These are phyloP conservation scores for Pollicipes pollicipes DNA, from an alignment of 1,140 invertebrate genomes.

Conservation along the genomic window DNA sequence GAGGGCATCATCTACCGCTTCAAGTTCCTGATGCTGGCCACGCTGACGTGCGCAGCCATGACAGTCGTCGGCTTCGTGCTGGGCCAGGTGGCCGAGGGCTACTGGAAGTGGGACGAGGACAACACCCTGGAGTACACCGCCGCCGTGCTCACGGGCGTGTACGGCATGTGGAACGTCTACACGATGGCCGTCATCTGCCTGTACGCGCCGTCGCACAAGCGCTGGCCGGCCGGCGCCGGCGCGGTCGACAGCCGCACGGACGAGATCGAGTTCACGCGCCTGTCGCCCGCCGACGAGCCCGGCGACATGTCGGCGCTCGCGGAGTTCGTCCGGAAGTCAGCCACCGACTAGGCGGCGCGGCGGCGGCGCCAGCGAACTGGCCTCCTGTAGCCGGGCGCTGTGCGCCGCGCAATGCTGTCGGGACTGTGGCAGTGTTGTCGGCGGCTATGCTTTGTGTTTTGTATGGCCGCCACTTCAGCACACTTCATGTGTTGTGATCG, in stretches of 20 bases:
- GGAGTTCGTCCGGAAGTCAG: constrained; percentile 66
- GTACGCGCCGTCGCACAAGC: no score
- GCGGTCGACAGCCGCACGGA: constrained; percentile 45
- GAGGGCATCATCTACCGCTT: no score
- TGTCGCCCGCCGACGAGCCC: constrained; percentile 47
- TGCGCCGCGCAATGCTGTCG: no score
- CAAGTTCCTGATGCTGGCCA: constrained; percentile 89
- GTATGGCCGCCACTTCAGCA: no score
- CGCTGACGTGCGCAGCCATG: constrained; percentile 77
- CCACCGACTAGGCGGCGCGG: constrained; percentile 44
- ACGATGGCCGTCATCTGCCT: no score
- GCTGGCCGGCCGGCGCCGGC: background rate
- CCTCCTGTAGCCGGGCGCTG: no score
- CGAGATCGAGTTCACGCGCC: constrained; percentile 76
- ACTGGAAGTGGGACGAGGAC: constrained; percentile 88
- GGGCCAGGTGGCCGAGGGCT: constrained; percentile 79
- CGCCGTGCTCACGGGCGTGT: constrained; percentile 92
- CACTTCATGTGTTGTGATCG: no score
- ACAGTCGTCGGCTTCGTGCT: constrained; percentile 90
- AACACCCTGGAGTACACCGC: constrained; percentile 78
- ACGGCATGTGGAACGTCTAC: constrained; percentile 99
- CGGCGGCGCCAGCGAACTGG: no score
- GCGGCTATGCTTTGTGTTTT: no score
- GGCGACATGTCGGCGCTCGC: constrained; percentile 75
- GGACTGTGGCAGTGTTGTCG: no score